Evolutionary conservation across 2,888 invertebrate species (phyloP), one percentile per base, ranked within the genome.

Genomic region (Drosophila pseudotakahashii): DNA sequence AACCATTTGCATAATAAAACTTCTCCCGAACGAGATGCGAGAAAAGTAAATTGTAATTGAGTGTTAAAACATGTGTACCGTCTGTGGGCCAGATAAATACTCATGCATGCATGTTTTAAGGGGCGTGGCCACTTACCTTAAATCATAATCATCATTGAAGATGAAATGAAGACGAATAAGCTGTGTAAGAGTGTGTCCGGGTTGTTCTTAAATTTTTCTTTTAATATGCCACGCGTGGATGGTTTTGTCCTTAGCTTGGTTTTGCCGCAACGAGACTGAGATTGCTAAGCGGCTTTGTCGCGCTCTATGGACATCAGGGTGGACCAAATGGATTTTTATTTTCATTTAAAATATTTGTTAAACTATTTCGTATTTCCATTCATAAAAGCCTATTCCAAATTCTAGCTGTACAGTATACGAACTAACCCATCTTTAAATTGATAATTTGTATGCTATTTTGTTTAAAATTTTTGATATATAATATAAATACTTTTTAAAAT

Each of bases 231-330:
- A 14, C 19, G 26, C 16, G 16, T n/a, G 23, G 32, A 16, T 7
- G 19, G 16, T 14, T 45, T 48, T 13, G 9, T 16, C 54, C 37
- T 19, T 47, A 26, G 47, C 36, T 26, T 16, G 47, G 2, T 53
- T 63, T 64, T 34, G 14, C 32, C 44, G n/a, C 52, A 9, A 26
- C 14, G 7, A 16, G n/a, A 19, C 10, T 34, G 53, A 67, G 45
- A 4, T 34, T 50, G 42, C 84, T 81, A 87, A 82, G 81, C 81
- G 62, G 88, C 85, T 87, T 87, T 75, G 64, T 48, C 23, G 42
- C 45, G 54, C 39, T 52, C 37, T 42, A 39, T 14, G 37, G 37
- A 36, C 37, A 13, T 61, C 9, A 36, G 41, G 48, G 3, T 48
- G 62, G 41, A 48, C 48, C 62, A n/a, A n/a, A n/a, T n/a, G n/a